Evolutionary conservation across 1,140 invertebrate genomes (phyloP), one percentile per base, ranked within the genome.

Genomic region (Mamestra configurata): DNA sequence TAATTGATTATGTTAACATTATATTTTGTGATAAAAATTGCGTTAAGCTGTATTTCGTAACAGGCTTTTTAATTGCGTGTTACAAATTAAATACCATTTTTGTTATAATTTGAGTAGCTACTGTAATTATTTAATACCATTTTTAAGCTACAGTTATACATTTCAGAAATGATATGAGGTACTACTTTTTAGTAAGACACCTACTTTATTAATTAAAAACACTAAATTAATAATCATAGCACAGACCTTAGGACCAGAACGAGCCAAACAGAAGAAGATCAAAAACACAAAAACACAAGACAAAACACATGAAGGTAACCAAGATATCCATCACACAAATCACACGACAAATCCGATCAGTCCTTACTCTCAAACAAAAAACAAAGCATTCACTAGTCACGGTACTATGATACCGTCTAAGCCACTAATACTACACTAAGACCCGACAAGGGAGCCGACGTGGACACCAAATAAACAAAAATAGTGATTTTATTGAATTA

Each of bases 401-500:
- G 81, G 66, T 82, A 80, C 75, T 88, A 90, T 92, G 89, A 91
- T 89, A 84, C 13, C 77, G 72, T 77, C 83, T 90, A 89, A 92
- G 88, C 89, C 79, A 80, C 88, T 89, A 89, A 90, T 89, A 89
- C 90, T 85, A 88, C 85, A 90, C 84, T 89, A 87, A 88, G 82
- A 75, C 73, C 87, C 87, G 85, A 89, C 91, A 93, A 93, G 89
- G 87, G 88, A 89, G 88, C 89, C 88, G 88, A 75, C 77, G 46
- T 77, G 53, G 53, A 84, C 82, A 80, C 72, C 86, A 93, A 94
- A 93, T 91, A 94, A 93, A 94, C 90, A 90, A 93, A 93, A 94
- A 92, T 94, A 86, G 88, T 92, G 91, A 92, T 94, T 91, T 94
- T 93, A 94, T 94, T 94, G 93, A 94, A 94, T 94, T 94, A 94